Evolutionary conservation across 2,888 invertebrate genomes (phyloP).

Genomic region (Atherix ibis): DNA sequence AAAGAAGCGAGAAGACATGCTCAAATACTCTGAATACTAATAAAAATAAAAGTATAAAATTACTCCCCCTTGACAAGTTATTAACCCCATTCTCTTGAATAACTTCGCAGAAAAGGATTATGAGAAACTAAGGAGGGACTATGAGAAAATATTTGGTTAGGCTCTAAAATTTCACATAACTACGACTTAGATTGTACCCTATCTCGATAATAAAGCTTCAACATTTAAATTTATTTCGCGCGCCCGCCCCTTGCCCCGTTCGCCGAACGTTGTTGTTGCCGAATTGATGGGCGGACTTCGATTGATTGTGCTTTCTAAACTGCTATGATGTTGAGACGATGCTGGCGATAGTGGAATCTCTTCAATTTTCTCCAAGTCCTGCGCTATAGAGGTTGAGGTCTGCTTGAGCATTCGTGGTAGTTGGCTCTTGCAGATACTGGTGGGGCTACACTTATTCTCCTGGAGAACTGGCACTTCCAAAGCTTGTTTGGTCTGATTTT

Average conservation of each 20-base stretch:
- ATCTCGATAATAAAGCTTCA: slow-evolving; percentile 26
- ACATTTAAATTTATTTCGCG: slow-evolving; percentile 26
- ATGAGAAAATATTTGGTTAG: too few relatives aligned
- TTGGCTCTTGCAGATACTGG: slow-evolving; percentile 10
- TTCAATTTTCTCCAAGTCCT: slow-evolving; percentile 52
- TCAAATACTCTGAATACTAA: too few relatives aligned
- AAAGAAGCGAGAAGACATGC: too few relatives aligned
- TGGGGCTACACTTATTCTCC: slow-evolving; percentile 25
- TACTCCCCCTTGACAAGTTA: too few relatives aligned
- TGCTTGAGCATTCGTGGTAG: slow-evolving; percentile 40
- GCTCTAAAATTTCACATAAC: too few relatives aligned
- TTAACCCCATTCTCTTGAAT: too few relatives aligned
- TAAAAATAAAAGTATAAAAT: too few relatives aligned
- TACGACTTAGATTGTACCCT: slow-evolving; percentile 29
- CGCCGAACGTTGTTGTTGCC: neutral
- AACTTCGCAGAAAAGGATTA: too few relatives aligned
- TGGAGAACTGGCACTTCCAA: slow-evolving; percentile 28
- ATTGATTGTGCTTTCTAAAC: slow-evolving; percentile 29
- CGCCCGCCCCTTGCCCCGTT: slow-evolving; percentile 10
- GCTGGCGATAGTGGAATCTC: slow-evolving; percentile 42
- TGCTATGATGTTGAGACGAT: slow-evolving; percentile 31
- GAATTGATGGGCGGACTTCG: slow-evolving; percentile 25
- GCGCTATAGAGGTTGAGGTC: slow-evolving; percentile 50
- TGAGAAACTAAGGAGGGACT: too few relatives aligned
- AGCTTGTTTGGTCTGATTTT: slow-evolving; percentile 13